phyloP scores from a whole-genome alignment of 2,797 vertebrate species.

The Squalus acanthias region DNA sequence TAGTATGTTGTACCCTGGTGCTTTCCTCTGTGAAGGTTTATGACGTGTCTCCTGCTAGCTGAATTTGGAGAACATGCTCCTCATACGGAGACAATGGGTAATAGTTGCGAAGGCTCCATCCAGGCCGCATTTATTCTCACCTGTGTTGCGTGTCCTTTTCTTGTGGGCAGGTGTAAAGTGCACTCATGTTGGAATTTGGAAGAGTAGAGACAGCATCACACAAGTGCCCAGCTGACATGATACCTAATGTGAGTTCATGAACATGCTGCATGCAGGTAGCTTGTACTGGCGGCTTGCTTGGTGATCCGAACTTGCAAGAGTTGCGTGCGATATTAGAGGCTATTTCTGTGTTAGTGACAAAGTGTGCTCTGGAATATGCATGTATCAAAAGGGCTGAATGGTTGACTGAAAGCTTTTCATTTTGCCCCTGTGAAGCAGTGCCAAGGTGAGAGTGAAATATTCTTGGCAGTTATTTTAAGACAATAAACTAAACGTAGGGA shows the following conservation, averaged over 20 bases:
- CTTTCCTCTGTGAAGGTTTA: neutral
- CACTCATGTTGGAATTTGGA: neutral
- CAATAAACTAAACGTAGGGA: neutral
- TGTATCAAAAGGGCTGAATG: neutral
- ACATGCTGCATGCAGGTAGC: neutral
- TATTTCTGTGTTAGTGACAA: neutral
- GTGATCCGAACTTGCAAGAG: neutral
- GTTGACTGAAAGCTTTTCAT: neutral
- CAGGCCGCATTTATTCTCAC: neutral
- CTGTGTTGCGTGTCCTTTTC: neutral
- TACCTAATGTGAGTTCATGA: neutral
- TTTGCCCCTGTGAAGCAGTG: neutral
- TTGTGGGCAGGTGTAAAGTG: neutral
- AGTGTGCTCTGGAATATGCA: neutral
- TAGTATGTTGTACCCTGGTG: neutral
- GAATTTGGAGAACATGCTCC: neutral
- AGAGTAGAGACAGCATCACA: neutral
- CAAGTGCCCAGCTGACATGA: neutral
- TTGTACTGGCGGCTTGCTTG: neutral
- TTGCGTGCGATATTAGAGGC: neutral
- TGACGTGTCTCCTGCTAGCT: neutral
- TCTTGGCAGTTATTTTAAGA: neutral
- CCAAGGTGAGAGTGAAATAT: neutral
- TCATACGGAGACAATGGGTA: neutral
- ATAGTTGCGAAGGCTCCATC: neutral